Conservation (phyloP, 1,140 invertebrate genomes). For the Trachelipus rathkii region DNA sequence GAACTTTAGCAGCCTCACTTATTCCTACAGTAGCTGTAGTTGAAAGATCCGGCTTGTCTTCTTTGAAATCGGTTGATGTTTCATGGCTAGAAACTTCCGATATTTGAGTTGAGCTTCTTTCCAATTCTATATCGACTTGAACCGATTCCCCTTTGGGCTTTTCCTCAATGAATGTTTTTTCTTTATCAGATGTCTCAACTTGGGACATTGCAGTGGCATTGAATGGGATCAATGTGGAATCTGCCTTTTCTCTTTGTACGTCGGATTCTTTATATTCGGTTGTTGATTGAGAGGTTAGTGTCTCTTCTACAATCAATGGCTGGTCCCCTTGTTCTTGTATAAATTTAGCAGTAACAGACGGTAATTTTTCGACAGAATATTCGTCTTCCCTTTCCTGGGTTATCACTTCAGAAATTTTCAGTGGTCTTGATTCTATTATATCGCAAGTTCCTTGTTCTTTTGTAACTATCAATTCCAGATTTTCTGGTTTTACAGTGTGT, state of each 20-base stretch:
- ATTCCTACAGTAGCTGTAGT: slow-evolving; percentile 32
- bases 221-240: slow-evolving; percentile 50
- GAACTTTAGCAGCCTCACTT: slow-evolving; percentile 31
- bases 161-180: slow-evolving; percentile 50
- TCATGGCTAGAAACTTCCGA: slow-evolving; percentile 36
- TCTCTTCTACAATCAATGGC: slow-evolving; percentile 27
- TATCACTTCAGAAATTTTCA: background rate
- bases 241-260: slow-evolving; percentile 28
- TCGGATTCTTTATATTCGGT: slow-evolving; percentile 27
- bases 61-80: slow-evolving; percentile 21
- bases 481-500: background rate
- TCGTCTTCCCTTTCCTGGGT: background rate
- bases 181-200: slow-evolving; percentile 58
- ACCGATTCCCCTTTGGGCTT: slow-evolving; percentile 23
- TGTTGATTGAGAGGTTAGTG: slow-evolving; percentile 26
- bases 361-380: background rate
- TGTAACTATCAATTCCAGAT: background rate
- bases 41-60: background rate
- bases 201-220: slow-evolving; percentile 63
- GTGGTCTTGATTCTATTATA: background rate
- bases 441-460: background rate
- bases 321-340: background rate
- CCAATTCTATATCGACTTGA: slow-evolving; percentile 29
- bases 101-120: slow-evolving; percentile 26
- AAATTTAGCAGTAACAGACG: background rate